phyloP scores from a whole-genome alignment of 2,888 invertebrate species.

The Monochamus alternatus region DNA sequence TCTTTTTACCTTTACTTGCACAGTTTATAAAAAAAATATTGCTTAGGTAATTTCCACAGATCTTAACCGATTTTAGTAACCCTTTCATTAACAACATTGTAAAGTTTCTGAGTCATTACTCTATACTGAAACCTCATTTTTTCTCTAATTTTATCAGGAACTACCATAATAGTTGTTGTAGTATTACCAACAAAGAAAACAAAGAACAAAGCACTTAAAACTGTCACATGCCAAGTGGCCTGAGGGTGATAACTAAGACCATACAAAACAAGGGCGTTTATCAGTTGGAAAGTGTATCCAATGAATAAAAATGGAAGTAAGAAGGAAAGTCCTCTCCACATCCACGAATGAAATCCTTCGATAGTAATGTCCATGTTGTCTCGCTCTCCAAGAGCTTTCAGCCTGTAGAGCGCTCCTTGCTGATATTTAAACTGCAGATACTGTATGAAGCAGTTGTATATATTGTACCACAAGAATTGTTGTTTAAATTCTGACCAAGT shows the following conservation, averaged over 20 bases:
- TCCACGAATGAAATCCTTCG: constrained; percentile 99
- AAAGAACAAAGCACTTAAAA: constrained; percentile 87
- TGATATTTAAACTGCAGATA: constrained; percentile 79
- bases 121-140: constrained; percentile 55
- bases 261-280: constrained; percentile 93
- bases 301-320: constrained; percentile 94
- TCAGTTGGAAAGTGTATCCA: constrained; percentile 95
- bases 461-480: constrained; percentile 94
- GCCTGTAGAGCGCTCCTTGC: constrained; percentile 77
- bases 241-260: constrained; percentile 82
- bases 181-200: constrained; percentile 91
- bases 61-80: not conserved
- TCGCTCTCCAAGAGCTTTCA: constrained; percentile 93
- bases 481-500: constrained; percentile 91
- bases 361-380: constrained; percentile 99
- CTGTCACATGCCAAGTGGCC: constrained; percentile 95
- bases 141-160: constrained; percentile 84
- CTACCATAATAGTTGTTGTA: constrained; percentile 88
- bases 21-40: no score
- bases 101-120: constrained; percentile 53
- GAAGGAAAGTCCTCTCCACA: constrained; percentile 98
- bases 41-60: no score
- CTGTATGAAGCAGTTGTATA: constrained; percentile 85
- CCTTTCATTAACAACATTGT: constrained; percentile 44
- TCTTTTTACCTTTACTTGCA: no score